phyloP scores from a whole-genome alignment of 2,113 vertebrate species.

The Corapipo altera region DNA sequence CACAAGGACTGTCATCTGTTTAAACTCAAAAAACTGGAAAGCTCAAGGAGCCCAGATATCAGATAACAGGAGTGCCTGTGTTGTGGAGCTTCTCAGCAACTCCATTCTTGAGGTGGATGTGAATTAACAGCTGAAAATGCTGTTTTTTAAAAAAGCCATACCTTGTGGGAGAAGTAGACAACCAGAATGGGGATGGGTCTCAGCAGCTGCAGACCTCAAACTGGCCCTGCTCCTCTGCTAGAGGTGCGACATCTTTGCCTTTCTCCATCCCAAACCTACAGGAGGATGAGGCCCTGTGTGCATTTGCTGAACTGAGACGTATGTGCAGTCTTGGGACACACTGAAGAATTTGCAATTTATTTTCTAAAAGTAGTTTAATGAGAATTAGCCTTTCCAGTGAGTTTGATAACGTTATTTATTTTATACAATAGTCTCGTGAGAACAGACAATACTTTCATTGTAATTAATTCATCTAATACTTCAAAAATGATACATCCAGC shows the following conservation, averaged over 20 bases:
- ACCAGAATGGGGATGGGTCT: not conserved
- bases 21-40: constrained; percentile 57
- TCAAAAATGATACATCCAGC: not conserved
- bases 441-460: not conserved
- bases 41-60: constrained; percentile 30
- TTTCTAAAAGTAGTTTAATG: not conserved
- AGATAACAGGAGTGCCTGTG: constrained; percentile 14
- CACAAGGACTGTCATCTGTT: constrained; percentile 64
- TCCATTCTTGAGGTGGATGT: not conserved
- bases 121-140: not conserved
- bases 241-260: not conserved
- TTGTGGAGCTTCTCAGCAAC: not conserved
- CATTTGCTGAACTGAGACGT: not conserved
- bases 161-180: not conserved
- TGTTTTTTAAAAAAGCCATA: not conserved
- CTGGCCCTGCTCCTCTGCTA: not conserved
- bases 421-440: not conserved
- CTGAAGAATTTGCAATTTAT: not conserved
- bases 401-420: constrained; percentile 13
- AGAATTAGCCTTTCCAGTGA: not conserved
- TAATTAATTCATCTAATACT: constrained; percentile 13
- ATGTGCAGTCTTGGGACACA: accelerated
- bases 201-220: not conserved
- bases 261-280: accelerated
- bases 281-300: not conserved